A percentile compares a stretch with the other conserved stretches of the same genome.
Evolutionary conservation across 2,888 invertebrate genomes (phyloP).

Genomic region (Phragmatobia fuliginosa): DNA sequence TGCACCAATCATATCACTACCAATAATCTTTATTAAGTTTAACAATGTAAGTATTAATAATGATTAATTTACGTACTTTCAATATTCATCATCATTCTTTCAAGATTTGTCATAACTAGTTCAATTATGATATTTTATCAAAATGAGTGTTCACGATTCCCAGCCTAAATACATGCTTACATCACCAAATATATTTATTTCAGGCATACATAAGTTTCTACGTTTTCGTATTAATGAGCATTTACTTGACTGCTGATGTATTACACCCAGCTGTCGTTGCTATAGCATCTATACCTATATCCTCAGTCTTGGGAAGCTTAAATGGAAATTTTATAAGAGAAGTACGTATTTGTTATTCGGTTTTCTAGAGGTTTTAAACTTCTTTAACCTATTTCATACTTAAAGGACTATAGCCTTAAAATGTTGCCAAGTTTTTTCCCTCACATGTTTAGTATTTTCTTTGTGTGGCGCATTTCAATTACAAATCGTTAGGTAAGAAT

Average conservation of each 20-base stretch:
- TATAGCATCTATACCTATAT: slow-evolving; percentile 62
- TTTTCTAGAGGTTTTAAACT: not conserved
- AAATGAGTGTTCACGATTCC: no score
- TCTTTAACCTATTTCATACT: no score
- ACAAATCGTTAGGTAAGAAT: not conserved
- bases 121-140: not conserved
- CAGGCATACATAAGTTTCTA: slow-evolving; percentile 67
- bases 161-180: no score
- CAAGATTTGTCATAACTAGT: not conserved
- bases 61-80: no score
- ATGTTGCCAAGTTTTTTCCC: not conserved
- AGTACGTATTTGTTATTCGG: slow-evolving; percentile 45
- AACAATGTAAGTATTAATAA: slow-evolving; percentile 65
- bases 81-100: no score
- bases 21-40: slow-evolving; percentile 59
- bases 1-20: slow-evolving; percentile 65
- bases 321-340: slow-evolving; percentile 53
- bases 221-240: slow-evolving; percentile 62
- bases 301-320: slow-evolving; percentile 54
- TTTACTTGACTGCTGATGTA: slow-evolving; percentile 66
- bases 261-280: slow-evolving; percentile 66
- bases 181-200: not conserved
- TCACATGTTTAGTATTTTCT: not conserved
- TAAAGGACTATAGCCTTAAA: no score
- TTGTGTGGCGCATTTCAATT: not conserved